These are phyloP conservation scores for Clarias platycephalus DNA, from an alignment of 2,797 vertebrate species.

Conservation along the genomic window DNA sequence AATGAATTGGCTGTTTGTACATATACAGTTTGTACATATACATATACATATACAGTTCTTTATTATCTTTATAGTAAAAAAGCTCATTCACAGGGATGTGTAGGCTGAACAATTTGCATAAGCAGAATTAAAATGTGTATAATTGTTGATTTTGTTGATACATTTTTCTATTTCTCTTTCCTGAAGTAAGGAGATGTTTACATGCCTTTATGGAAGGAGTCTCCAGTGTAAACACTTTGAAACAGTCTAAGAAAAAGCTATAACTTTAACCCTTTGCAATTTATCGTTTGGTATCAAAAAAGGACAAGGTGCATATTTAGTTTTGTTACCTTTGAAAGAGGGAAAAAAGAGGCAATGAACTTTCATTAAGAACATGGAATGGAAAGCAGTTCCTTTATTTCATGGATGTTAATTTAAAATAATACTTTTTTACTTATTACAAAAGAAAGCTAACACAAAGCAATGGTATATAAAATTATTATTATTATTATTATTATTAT, in stretches of 20 bases:
- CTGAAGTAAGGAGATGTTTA: neutral
- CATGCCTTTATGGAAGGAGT: neutral
- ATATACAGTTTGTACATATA: too few species aligned
- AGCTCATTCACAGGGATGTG: neutral
- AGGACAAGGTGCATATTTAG: neutral
- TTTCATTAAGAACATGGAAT: neutral
- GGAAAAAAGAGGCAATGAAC: rapidly evolving
- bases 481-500: conserved; percentile 3
- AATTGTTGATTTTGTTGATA: neutral
- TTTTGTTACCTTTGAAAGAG: neutral
- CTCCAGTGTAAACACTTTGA: neutral
- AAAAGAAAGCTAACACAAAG: neutral
- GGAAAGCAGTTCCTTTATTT: neutral
- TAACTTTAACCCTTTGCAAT: neutral
- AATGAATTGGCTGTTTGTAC: too few species aligned
- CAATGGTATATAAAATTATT: neutral
- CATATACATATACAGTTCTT: too few species aligned
- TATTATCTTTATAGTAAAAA: neutral
- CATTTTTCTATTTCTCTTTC: neutral
- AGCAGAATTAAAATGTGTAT: neutral
- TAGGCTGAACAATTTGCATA: neutral
- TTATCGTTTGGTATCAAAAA: neutral
- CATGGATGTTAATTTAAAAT: neutral
- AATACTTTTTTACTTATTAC: neutral
- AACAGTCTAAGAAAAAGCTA: neutral